Percentiles rank a stretch among this genome's conserved stretches.
phyloP scores from a whole-genome alignment of 2,888 invertebrate species.

The Melinaea menophilus region DNA sequence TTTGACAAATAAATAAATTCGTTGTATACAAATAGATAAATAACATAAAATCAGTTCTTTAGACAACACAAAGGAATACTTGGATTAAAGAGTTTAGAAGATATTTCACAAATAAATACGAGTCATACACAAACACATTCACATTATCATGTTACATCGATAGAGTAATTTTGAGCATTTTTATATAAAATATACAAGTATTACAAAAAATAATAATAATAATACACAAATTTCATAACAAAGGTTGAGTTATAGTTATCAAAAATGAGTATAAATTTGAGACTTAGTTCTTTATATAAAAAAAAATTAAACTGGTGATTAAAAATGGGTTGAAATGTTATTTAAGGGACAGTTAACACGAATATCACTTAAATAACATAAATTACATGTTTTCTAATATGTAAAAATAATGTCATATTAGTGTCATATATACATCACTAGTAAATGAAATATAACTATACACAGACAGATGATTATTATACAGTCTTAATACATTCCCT shows the following conservation, averaged over 20 bases:
- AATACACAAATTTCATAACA: not conserved
- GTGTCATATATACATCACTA: conserved; percentile 2
- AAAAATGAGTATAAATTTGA: conserved; percentile 8
- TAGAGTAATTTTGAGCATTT: conserved; percentile 13
- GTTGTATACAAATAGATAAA: too few relatives aligned
- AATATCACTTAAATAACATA: too few relatives aligned
- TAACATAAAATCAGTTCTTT: too few relatives aligned
- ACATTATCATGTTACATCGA: conserved; percentile 12
- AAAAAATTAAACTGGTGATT: too few relatives aligned
- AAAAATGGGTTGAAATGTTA: too few relatives aligned
- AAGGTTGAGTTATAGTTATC: not conserved
- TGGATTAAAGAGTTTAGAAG: too few relatives aligned
- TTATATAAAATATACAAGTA: conserved; percentile 14
- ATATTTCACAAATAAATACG: too few relatives aligned
- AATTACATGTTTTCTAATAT: too few relatives aligned
- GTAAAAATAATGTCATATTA: not conserved
- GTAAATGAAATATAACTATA: conserved; percentile 2
- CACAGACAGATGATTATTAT: conserved; percentile 1
- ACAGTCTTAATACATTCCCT: conserved; percentile 16
- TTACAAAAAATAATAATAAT: not conserved
- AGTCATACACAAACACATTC: conserved; percentile 10
- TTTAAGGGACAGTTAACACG: too few relatives aligned
- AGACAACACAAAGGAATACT: too few relatives aligned
- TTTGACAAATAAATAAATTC: too few relatives aligned
- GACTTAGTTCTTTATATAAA: not conserved